Conservation (phyloP, 2,888 invertebrate genomes). For the Himalopsyche japonica region DNA sequence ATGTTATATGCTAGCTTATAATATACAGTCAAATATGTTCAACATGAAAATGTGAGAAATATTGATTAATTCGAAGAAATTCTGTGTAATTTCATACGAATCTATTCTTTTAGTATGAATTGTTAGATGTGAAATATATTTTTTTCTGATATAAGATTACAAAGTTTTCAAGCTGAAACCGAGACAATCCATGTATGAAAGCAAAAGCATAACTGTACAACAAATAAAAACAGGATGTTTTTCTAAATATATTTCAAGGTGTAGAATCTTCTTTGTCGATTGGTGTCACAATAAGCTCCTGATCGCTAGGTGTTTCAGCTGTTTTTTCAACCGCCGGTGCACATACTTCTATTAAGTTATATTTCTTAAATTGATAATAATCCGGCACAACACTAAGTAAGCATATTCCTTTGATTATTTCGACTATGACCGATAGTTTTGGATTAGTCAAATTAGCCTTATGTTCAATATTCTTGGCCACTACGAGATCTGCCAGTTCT, state of each 20-base stretch:
- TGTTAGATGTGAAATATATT: too few species aligned
- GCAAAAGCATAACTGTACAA: too few species aligned
- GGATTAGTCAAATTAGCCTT: constrained; percentile 80
- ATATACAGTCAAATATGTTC: too few species aligned
- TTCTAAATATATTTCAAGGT: background rate
- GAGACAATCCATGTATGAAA: too few species aligned
- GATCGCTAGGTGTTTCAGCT: background rate
- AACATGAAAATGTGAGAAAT: too few species aligned
- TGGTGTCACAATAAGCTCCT: background rate
- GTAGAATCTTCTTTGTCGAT: background rate
- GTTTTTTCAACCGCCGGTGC: background rate
- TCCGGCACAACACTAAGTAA: constrained; percentile 79
- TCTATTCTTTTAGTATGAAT: too few species aligned
- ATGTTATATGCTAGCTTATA: too few species aligned
- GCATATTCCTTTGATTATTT: constrained; percentile 80
- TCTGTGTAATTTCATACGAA: too few species aligned
- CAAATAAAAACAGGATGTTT: too few species aligned
- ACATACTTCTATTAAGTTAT: constrained; percentile 75
- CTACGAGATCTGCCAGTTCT: constrained; percentile 72
- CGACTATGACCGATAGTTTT: constrained; percentile 77
- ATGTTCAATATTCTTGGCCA: constrained; percentile 69
- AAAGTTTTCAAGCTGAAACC: too few species aligned
- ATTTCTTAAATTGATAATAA: constrained; percentile 79
- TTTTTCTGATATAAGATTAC: too few species aligned
- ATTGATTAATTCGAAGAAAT: too few species aligned